phyloP scores from a whole-genome alignment of 1,140 invertebrate genomes.

The Pissodes strobi region DNA sequence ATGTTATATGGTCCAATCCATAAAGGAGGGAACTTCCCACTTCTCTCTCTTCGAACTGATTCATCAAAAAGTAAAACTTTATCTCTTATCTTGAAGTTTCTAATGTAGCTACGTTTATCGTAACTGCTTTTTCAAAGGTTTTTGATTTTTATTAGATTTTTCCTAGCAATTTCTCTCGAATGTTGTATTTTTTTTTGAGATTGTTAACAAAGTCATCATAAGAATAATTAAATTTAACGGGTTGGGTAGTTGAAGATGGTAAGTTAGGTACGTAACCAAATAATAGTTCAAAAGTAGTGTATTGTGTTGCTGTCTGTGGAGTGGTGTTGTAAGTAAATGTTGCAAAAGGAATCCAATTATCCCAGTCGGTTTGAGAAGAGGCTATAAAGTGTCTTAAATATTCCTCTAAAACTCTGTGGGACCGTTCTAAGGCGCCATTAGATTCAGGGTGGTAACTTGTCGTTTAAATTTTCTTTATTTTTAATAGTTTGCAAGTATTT shows the following conservation, averaged over 20 bases:
- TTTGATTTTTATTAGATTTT: background rate
- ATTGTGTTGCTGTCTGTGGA: constrained; percentile 46
- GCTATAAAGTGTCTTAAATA: constrained; percentile 34
- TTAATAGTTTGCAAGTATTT: constrained; percentile 39
- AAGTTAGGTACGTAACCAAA: constrained; percentile 11
- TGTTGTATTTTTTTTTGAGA: constrained; percentile 19
- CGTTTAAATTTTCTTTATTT: constrained; percentile 46
- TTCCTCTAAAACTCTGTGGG: constrained; percentile 35
- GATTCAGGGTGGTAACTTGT: constrained; percentile 45
- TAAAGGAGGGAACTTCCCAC: too few relatives aligned
- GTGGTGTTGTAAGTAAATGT: constrained; percentile 35
- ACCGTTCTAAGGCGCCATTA: constrained; percentile 37
- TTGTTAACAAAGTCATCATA: constrained; percentile 32
- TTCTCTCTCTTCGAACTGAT: too few relatives aligned
- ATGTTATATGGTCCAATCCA: too few relatives aligned
- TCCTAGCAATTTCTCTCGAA: constrained; percentile 22
- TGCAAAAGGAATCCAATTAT: constrained; percentile 42
- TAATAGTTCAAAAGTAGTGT: constrained; percentile 37
- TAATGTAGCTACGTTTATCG: too few relatives aligned
- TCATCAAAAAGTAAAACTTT: too few relatives aligned
- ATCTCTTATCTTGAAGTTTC: too few relatives aligned
- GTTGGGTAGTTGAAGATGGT: background rate
- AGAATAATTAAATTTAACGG: constrained; percentile 29
- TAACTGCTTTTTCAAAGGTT: too few relatives aligned
- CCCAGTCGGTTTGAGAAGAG: constrained; percentile 47